Evolutionary conservation across 2,113 vertebrate species (phyloP), one percentile per base, ranked within the genome.

Genomic region (Rhabdomys dilectus): DNA sequence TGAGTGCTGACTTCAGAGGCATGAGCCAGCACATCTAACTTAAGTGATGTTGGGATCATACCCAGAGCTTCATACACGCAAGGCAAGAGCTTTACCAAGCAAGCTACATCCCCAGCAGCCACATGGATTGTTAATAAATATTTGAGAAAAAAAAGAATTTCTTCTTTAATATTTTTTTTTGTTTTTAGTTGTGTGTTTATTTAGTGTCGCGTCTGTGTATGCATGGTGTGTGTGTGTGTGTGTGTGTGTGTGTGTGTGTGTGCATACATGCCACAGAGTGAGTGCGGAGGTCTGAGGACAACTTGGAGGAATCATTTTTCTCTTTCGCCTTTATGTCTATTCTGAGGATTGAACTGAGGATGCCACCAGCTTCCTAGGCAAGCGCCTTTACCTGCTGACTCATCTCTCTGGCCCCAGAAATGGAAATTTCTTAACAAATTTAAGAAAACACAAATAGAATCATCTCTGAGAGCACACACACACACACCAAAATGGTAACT

Each of bases 371-470:
- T 70, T 24, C n/a, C 64, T 22, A 88, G 45, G 64, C 29, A 7
- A 51, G 19, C 0, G 34, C 45, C 15, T 48, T 70, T 70, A 36
- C 45, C 85, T 53, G 29, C 45, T 70, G 64, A 68, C 31, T 34
- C 34, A 51, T 53, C 34, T n/a, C 10, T 36, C 85, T 68, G 39
- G 42, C 64, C 19, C 45, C 42, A 70, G 51, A 62, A 93, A 81
- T 87, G 60, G 34, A 92, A 48, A 42, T 90, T 92, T 96, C 88
- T 75, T 92, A 88, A 86, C 48, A 39, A 75, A 76, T 16, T 73
- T 66, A 75, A 91, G 42, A 94, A 95, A 95, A 92, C 53, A 88
- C 64, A 87, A 75, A 90, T 80, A 72, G 68, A 91, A 53, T 66
- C 64, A 34, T 5, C 66, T 88, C 58, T 88, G 24, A 77, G n/a